A percentile compares a stretch with the other conserved stretches of the same genome.
These are phyloP conservation scores for Spinibarbus caldwelli DNA, from an alignment of 2,797 vertebrate species.

Conservation along the genomic window DNA sequence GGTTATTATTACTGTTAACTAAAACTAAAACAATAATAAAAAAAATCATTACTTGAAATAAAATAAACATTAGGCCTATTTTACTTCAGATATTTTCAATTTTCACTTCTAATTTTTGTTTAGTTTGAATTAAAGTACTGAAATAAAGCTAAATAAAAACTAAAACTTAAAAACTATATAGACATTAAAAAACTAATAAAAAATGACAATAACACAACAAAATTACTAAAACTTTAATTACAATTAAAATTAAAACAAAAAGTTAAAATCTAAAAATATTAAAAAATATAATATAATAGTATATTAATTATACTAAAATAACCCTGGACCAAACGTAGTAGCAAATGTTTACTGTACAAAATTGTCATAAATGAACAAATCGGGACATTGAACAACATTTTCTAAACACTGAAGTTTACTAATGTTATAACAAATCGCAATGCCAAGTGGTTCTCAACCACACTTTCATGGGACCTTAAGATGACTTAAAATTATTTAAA, in stretches of 20 bases:
- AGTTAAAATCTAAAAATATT: neutral
- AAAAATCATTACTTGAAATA: neutral
- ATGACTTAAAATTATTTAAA: neutral
- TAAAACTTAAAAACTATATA: neutral
- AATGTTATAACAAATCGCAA: neutral
- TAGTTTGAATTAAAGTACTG: neutral
- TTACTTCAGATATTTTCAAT: neutral
- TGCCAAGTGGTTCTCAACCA: neutral
- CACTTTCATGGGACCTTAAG: neutral
- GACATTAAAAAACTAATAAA: neutral
- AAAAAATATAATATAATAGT: neutral
- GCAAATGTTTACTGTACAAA: neutral
- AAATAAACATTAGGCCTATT: neutral
- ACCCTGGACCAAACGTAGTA: neutral
- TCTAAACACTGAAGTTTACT: neutral
- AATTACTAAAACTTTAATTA: neutral
- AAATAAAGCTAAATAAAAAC: neutral
- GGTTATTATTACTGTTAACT: neutral
- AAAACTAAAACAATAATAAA: neutral
- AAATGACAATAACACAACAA: neutral
- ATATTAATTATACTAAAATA: neutral
- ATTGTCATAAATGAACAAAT: neutral
- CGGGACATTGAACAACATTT: neutral
- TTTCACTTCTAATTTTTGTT: neutral
- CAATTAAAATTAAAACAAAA: neutral